Evolutionary conservation across 2,113 vertebrate genomes (phyloP).

Genomic region (Calidris pygmaea): DNA sequence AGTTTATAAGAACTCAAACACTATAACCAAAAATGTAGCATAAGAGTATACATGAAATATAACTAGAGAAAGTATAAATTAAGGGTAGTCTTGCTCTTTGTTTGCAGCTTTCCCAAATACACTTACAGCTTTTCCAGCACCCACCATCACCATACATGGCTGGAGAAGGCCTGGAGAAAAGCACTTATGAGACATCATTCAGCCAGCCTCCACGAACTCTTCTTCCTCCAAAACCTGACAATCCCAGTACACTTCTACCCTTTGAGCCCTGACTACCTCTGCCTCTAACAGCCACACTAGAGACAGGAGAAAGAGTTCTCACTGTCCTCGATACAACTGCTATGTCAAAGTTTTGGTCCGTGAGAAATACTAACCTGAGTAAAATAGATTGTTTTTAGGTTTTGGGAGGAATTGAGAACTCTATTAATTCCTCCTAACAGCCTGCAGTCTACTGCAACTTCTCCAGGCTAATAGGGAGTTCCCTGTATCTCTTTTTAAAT

Average conservation of each 20-base stretch:
- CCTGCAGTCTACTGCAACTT: neutral
- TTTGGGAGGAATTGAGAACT: neutral
- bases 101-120: neutral
- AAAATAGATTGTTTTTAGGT: neutral
- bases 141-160: neutral
- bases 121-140: neutral
- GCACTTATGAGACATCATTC: neutral
- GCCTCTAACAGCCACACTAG: neutral
- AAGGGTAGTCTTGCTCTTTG: neutral
- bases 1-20: neutral
- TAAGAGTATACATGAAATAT: neutral
- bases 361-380: neutral
- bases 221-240: neutral
- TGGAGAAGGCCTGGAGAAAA: neutral
- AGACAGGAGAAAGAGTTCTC: neutral
- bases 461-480: neutral
- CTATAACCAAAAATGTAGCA: neutral
- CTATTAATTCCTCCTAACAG: neutral
- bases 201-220: neutral
- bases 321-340: accelerated
- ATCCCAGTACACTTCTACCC: accelerated
- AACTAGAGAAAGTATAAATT: neutral
- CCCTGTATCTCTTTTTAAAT: neutral
- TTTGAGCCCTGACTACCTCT: neutral
- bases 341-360: neutral